Conservation (phyloP, 2,888 invertebrate species). For the Idaea straminata region DNA sequence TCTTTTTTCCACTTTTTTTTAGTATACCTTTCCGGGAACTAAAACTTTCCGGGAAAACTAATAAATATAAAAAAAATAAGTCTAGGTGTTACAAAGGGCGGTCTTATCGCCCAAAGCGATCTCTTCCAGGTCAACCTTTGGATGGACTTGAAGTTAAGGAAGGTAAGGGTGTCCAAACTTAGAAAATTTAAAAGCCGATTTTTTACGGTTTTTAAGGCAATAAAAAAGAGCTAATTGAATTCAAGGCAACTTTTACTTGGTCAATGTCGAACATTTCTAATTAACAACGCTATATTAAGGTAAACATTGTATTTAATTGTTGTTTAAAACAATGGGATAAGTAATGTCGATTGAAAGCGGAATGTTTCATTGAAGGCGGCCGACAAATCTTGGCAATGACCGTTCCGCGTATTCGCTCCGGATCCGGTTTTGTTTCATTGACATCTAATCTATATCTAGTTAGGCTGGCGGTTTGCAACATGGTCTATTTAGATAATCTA, state of each 20-base stretch:
- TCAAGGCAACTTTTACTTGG: background rate
- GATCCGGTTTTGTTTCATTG: conserved; percentile 37
- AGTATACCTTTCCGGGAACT: too few species aligned
- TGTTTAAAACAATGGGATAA: conserved; percentile 39
- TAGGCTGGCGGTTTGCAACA: conserved; percentile 8
- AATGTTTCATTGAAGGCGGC: conserved; percentile 21
- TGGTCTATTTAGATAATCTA: conserved; percentile 4
- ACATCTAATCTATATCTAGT: conserved; percentile 19
- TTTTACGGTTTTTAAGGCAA: background rate
- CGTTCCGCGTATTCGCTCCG: conserved; percentile 29
- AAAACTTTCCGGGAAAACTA: too few species aligned
- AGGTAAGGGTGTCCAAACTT: too few species aligned
- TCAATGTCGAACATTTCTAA: background rate
- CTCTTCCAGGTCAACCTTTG: too few species aligned
- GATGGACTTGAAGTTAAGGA: too few species aligned
- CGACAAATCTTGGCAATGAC: conserved; percentile 44
- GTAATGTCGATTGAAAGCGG: conserved; percentile 1
- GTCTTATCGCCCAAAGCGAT: too few species aligned
- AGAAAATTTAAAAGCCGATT: too few species aligned
- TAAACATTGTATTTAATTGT: conserved; percentile 35
- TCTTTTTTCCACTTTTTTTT: too few species aligned
- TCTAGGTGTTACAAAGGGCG: too few species aligned
- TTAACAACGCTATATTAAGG: background rate
- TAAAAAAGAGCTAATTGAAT: background rate
- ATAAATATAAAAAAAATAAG: too few species aligned